Evolutionary conservation across 2,888 invertebrate species (phyloP).

Genomic region (Fissipunctia ypsillon): DNA sequence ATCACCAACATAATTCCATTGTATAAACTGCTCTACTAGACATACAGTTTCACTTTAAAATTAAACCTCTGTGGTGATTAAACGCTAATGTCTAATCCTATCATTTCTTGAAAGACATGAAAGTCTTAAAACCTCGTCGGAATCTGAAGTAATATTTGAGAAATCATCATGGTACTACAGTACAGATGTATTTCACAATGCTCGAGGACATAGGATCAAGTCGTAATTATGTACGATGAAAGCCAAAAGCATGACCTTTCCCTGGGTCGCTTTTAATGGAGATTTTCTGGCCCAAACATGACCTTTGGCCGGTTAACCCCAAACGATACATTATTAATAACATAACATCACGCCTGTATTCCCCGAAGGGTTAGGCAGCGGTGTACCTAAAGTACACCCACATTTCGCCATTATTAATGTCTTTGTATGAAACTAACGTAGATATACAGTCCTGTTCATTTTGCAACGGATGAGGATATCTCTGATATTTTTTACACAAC

Average conservation of each 20-base stretch:
- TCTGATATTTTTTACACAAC: slow-evolving; percentile 10
- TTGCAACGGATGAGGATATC: slow-evolving; percentile 23
- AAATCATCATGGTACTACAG: slow-evolving; percentile 54
- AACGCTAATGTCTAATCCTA: neutral
- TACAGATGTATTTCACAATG: slow-evolving; percentile 58
- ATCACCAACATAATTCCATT: slow-evolving; percentile 5
- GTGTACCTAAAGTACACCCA: no score
- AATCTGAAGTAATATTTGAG: slow-evolving; percentile 28
- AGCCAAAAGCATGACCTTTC: slow-evolving; percentile 81
- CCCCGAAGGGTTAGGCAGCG: no score
- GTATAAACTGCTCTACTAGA: slow-evolving; percentile 1
- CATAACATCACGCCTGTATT: no score
- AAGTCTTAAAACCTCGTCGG: slow-evolving; percentile 7
- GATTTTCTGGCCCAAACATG: slow-evolving; percentile 77
- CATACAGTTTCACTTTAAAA: neutral
- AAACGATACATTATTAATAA: slow-evolving; percentile 82
- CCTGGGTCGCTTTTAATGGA: slow-evolving; percentile 77
- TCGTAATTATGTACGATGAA: slow-evolving; percentile 75
- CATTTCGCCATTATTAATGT: slow-evolving; percentile 84
- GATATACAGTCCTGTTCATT: slow-evolving; percentile 49
- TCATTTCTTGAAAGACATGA: slow-evolving; percentile 4
- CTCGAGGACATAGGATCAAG: slow-evolving; percentile 63
- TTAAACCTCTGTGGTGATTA: slow-evolving; percentile 3
- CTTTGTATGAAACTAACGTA: slow-evolving; percentile 69
- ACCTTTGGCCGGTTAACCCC: slow-evolving; percentile 80